Base-by-base conservation (phyloP, 2,888 invertebrate genomes). In the Ptychoptera albimana region DNA sequence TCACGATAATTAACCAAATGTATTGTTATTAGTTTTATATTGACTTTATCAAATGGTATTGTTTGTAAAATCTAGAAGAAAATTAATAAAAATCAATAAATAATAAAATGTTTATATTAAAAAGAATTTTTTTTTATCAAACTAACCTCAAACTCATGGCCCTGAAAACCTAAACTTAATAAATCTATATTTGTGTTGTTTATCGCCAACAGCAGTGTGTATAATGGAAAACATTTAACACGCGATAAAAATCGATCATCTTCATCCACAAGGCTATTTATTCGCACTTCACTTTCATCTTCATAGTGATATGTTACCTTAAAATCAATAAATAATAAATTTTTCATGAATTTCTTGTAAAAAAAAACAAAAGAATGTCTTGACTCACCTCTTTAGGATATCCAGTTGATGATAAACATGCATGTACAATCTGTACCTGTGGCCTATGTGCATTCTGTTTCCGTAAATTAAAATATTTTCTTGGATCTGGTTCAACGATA, bases 171-270 rank as follows among this genome's bases (percentile, higher is more conserved):
- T 49, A 88, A 67, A 57, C 80, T 75, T 52, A 86, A 68, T 58
- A 79, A 78, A 64, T 82, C 75, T 16, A 85, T 72, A 35, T 66
- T 67, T 8, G 79, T 72, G 40, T 77, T 73, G 57, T 82, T 80
- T 50, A 80, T 81, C 39, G 87, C 87, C 54, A 83, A 64, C 60
- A 88, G 69, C 49, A 88, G 71, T 2, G 87, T 85, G 60, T 80
- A 83, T 49, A 89, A 69, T 45, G 88, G 88, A 60, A 87, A 84
- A 65, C 88, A 88, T 59, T 84, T 82, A 49, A 88, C 80, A 54
- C 84, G 74, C 32, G 82, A 79, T 42, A 74, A 71, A 61, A 79
- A 78, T 67, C 70, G 70, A 47, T 71, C 71, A 8, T 40, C 64
- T 53, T 71, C 71, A 45, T 71, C 67, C 42, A 69, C 56, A 53